Percentiles rank a stretch among this genome's conserved stretches.
Conservation (phyloP, 2,797 vertebrate genomes). For the Paguma larvata region DNA sequence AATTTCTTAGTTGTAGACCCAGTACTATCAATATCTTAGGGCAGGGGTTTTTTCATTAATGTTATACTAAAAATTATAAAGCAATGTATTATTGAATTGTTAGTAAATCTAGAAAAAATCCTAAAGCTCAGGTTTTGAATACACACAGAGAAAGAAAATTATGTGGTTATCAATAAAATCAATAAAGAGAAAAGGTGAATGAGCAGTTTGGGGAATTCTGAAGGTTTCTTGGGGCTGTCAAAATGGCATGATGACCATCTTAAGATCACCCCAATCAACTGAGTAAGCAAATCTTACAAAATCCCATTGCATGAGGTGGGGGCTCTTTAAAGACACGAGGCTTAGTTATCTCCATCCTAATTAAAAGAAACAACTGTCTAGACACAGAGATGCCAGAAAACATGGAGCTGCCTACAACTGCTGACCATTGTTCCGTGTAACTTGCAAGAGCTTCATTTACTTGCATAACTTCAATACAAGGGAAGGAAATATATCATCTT, state of each 20-base stretch:
- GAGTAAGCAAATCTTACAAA: slow-evolving; percentile 27
- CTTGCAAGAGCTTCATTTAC: neutral
- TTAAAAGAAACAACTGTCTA: neutral
- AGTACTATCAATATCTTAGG: neutral
- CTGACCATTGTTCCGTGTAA: neutral
- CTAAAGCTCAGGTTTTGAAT: slow-evolving; percentile 45
- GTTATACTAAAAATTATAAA: neutral
- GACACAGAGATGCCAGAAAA: neutral
- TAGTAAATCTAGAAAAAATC: slow-evolving; percentile 69
- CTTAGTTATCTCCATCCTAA: neutral
- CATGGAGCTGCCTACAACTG: neutral
- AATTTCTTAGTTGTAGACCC: neutral
- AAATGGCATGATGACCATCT: slow-evolving; percentile 2
- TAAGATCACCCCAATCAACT: neutral
- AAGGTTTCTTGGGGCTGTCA: neutral
- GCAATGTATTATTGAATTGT: slow-evolving; percentile 60
- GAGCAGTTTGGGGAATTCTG: neutral
- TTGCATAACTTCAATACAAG: neutral
- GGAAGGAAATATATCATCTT: neutral
- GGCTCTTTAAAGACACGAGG: neutral
- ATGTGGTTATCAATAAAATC: slow-evolving; percentile 62
- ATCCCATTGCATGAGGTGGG: neutral
- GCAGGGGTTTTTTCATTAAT: neutral
- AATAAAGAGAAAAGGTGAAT: slow-evolving; percentile 66
- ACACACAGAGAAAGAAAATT: slow-evolving; percentile 61